A percentile compares a stretch with the other conserved stretches of the same genome.
Evolutionary conservation across 2,888 invertebrate genomes (phyloP).

Genomic region (Steromphala cineraria): DNA sequence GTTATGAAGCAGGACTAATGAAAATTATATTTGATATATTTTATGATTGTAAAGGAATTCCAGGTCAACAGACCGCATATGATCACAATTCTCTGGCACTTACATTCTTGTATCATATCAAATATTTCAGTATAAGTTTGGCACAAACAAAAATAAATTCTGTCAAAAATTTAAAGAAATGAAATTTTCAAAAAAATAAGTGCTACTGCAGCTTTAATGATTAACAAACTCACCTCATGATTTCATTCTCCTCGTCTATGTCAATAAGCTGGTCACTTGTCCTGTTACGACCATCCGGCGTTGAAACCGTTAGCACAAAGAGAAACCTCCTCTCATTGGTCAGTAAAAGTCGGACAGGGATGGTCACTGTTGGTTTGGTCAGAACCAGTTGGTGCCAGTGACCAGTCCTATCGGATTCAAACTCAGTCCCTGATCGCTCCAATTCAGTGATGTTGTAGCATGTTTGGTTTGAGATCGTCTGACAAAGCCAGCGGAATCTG

Average conservation of each 20-base stretch:
- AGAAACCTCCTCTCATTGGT: conserved; percentile 44
- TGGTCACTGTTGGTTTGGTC: not conserved
- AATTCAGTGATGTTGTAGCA: not conserved
- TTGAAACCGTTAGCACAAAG: conserved; percentile 57
- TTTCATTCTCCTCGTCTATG: conserved; percentile 23
- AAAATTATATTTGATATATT: too few species aligned
- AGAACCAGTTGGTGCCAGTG: not conserved
- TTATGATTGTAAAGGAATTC: too few species aligned
- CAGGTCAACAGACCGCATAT: too few species aligned
- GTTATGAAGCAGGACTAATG: too few species aligned
- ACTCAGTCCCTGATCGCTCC: not conserved
- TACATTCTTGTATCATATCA: too few species aligned
- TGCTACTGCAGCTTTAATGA: too few species aligned
- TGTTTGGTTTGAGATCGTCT: not conserved
- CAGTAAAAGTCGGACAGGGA: not conserved
- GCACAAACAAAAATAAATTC: too few species aligned
- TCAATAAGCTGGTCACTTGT: conserved; percentile 51
- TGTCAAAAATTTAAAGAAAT: too few species aligned
- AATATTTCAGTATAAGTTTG: too few species aligned
- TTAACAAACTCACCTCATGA: conserved; percentile 43
- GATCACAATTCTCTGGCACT: too few species aligned
- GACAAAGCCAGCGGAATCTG: not conserved
- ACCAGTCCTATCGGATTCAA: too few species aligned
- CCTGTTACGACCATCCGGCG: conserved; percentile 26
- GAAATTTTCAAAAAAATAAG: too few species aligned